phyloP scores from a whole-genome alignment of 2,797 vertebrate genomes.

The Syngnathus rostellatus region DNA sequence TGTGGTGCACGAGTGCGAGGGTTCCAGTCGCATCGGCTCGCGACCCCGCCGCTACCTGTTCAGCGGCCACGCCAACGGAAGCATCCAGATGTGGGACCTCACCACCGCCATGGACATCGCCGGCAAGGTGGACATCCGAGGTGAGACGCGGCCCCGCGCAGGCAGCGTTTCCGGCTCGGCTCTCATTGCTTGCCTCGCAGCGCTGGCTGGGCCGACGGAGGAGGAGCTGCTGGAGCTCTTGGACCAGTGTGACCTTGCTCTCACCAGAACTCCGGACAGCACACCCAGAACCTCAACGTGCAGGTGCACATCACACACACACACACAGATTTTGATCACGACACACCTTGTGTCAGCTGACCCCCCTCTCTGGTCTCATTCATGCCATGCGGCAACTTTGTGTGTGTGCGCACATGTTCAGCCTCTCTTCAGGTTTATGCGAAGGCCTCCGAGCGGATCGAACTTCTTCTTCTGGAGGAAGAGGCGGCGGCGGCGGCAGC shows the following conservation, averaged over 20 bases:
- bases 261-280: constrained; percentile 72
- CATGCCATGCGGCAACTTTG: constrained; percentile 10
- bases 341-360: too few species aligned
- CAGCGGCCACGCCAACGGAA: constrained; percentile 85
- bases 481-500: constrained; percentile 21
- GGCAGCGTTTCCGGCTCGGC: neutral
- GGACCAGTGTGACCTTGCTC: constrained; percentile 81
- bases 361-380: neutral
- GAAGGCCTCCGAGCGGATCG: constrained; percentile 47
- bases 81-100: constrained; percentile 92
- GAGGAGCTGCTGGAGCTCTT: constrained; percentile 82
- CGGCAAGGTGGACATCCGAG: constrained; percentile 72
- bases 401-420: constrained; percentile 26
- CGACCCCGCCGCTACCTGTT: constrained; percentile 82
- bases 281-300: constrained; percentile 68
- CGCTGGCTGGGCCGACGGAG: constrained; percentile 77
- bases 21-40: constrained; percentile 83
- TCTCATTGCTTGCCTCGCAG: constrained; percentile 40
- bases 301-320: constrained; percentile 56
- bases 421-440: constrained; percentile 71
- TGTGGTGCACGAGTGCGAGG: constrained; percentile 87
- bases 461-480: constrained; percentile 6
- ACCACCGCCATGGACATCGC: constrained; percentile 85
- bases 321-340: neutral
- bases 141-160: constrained; percentile 30